Evolutionary conservation across 2,888 invertebrate species (phyloP).

Genomic region (Heliconius ethilla): DNA sequence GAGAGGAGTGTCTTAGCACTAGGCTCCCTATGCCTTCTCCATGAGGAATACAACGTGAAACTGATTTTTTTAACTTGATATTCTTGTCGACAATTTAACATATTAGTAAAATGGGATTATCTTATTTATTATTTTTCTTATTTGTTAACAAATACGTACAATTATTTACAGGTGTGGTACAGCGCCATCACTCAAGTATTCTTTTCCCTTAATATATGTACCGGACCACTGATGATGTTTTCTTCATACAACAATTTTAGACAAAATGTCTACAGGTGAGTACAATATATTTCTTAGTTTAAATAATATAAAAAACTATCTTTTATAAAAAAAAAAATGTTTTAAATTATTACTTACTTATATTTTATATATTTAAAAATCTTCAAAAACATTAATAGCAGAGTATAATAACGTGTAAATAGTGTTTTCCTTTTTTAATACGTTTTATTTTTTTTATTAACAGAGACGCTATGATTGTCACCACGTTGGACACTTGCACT

Average conservation of each 20-base stretch:
- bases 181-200: conserved; percentile 90
- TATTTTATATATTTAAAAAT: background rate
- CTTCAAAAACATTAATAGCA: background rate
- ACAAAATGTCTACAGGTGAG: conserved; percentile 86
- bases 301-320: no score
- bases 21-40: no score
- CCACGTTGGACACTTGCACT: conserved; percentile 90
- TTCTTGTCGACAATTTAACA: no score
- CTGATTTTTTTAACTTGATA: no score
- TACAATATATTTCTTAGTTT: no score
- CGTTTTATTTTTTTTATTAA: conserved; percentile 36
- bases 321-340: no score
- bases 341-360: no score
- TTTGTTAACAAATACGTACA: background rate
- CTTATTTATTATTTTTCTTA: background rate
- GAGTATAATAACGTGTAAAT: no score
- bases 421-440: background rate
- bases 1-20: no score
- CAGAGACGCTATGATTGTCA: conserved; percentile 91
- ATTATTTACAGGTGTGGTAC: conserved; percentile 84
- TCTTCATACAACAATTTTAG: conserved; percentile 88
- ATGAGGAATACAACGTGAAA: no score
- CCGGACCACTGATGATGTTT: conserved; percentile 90
- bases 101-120: no score
- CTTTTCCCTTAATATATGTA: conserved; percentile 88